Evolutionary conservation across 2,797 vertebrate species (phyloP), one percentile per base, ranked within the genome.

Genomic region (Pagetopsis macropterus): DNA sequence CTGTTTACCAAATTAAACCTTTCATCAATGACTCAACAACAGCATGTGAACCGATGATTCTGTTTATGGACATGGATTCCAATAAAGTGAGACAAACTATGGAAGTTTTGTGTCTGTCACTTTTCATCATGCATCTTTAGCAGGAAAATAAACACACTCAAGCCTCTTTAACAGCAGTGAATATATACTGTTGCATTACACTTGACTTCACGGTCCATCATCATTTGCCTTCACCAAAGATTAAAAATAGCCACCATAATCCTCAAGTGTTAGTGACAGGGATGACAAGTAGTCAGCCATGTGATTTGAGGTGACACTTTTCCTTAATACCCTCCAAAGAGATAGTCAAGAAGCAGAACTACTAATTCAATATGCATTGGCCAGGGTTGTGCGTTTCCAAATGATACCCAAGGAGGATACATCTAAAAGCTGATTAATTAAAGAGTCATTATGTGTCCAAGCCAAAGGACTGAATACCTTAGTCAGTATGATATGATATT

Each of bases 11-110:
- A n/a, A 46, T 2, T 0, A 65, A 69, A 54, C 61, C 49, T 48
- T 48, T 13, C 11, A 37, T n/a, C 48, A 58, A 67, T 64, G 51
- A 74, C 21, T 62, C 16, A 70, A 52, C 16, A 70, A 52, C 23
- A 27, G 54, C 21, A 40, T 6, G 40, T 21, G 64, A 9, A 49
- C 45, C 15, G 40, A 60, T 45, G 49, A 21, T 56, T 59, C 59
- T 54, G 73, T n/a, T 27, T 69, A 14, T 51, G 45, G 9, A 45
- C 45, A 58, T 21, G 17, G 44, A 58, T 64, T 58, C 69, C 44
- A 75, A 72, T 51, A 55, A 1, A 46, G 45, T 13, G 58, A 64
- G 40, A 76, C 31, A 16, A 10, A 68, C 21, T 57, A n/a, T 54
- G 11, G 56, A 33, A 16, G 61, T 27, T 64, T 66, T 43, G 49